These are phyloP conservation scores for Danaus melanippus DNA, from an alignment of 1,140 invertebrate genomes.

Conservation along the genomic window DNA sequence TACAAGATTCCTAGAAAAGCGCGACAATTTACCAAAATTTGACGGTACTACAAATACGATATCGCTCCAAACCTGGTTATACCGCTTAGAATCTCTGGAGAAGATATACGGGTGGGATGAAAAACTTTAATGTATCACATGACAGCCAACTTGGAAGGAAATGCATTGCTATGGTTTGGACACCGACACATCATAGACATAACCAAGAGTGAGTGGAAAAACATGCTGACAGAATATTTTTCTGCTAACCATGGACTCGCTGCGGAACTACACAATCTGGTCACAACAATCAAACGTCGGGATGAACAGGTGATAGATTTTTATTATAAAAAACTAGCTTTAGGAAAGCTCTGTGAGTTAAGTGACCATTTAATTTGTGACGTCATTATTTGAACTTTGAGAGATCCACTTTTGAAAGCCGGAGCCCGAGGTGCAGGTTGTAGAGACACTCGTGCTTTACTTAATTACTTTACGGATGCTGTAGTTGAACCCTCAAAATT, in stretches of 20 bases:
- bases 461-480: conserved; percentile 9
- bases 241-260: no score
- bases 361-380: conserved; percentile 12
- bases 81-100: conserved; percentile 2
- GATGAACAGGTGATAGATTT: conserved; percentile 15
- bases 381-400: conserved; percentile 14
- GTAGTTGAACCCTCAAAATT: no score
- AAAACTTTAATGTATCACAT: no score
- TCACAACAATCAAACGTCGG: not conserved
- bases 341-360: conserved; percentile 11
- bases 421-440: conserved; percentile 14
- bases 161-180: no score
- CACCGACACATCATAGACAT: no score
- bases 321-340: conserved; percentile 10
- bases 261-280: no score
- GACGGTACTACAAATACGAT: conserved; percentile 1
- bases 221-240: no score
- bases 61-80: not conserved
- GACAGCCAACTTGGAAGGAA: no score
- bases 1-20: not conserved
- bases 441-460: conserved; percentile 10
- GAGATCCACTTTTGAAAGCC: conserved; percentile 13
- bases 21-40: conserved; percentile 1
- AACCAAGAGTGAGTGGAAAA: no score
- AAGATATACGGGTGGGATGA: no score